Evolutionary conservation across 2,888 invertebrate species (phyloP).

Genomic region (Zaprionus bogoriensis): DNA sequence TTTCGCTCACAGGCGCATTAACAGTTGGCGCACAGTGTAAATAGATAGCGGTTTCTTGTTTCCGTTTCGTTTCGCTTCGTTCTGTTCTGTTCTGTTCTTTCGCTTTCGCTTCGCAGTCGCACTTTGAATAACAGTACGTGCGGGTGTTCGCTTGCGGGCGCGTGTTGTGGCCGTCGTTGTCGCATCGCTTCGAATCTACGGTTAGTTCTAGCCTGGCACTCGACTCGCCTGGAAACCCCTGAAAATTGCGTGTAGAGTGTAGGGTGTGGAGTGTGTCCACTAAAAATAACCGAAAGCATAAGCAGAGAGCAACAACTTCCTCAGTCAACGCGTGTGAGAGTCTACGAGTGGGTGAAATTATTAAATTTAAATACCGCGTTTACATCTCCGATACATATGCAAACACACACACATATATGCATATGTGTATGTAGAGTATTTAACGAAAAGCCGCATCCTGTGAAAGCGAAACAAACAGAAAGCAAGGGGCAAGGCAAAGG

Average conservation of each 20-base stretch:
- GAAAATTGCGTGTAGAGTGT: no score
- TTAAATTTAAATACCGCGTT: constrained; percentile 2
- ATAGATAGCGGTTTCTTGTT: constrained; percentile 52
- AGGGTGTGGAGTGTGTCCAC: constrained; percentile 37
- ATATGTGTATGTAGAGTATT: constrained; percentile 9
- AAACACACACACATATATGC: background rate
- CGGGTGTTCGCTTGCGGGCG: constrained; percentile 40
- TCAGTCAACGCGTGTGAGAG: constrained; percentile 1
- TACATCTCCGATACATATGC: background rate
- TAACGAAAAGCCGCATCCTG: constrained; percentile 71
- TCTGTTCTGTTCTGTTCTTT: constrained; percentile 27
- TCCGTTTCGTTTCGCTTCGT: constrained; percentile 45
- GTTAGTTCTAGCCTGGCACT: constrained; percentile 58
- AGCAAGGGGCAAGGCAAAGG: constrained; percentile 56
- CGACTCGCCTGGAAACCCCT: constrained; percentile 60
- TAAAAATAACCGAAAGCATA: constrained; percentile 45
- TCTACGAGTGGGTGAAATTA: constrained; percentile 10
- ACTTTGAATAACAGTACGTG: constrained; percentile 53
- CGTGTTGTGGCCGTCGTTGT: constrained; percentile 11
- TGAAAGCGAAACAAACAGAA: constrained; percentile 61
- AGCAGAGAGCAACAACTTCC: constrained; percentile 34
- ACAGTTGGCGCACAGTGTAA: constrained; percentile 39
- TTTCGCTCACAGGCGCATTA: background rate
- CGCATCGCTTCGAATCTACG: constrained; percentile 43
- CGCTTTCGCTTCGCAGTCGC: constrained; percentile 32